Base-by-base conservation (phyloP, 2,888 invertebrate genomes). In the Rhimphoctona megacephalus region DNA sequence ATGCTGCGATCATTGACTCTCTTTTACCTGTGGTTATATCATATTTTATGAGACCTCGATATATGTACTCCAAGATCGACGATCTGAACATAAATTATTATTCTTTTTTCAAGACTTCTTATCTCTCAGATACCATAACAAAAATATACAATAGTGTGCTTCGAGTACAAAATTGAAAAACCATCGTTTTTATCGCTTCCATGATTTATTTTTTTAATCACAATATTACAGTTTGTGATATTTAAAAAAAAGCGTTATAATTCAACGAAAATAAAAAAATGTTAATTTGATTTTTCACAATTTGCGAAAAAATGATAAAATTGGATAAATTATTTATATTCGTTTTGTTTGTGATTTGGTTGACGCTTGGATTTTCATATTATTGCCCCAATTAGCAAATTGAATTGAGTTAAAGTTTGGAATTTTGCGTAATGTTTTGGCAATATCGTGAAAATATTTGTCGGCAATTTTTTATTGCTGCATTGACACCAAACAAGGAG, bases 1-100 rank as follows among this genome's bases (percentile, higher is more conserved):
- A 25, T 22, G 25, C 57, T 25, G 11, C 57, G 67, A 69, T 69
- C 67, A 69, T 69, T 22, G 67, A 22, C 73, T 52, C 54, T 70
- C 80, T 49, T 69, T 69, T 80, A 70, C 64, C 39, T 57, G 67
- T 69, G 49, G 19, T 30, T 67, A 19, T 81, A 46, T 72, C 67
- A 72, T 72, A 80, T 70, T 64, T 61, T 79, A 64, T 80, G 64
- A 66, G 69, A 69, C 67, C 52, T 73, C 43, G 52, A 67, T 80
- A 22, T 70, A 66, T 49, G 64, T 73, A 54, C 49, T 52, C n/a
- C 30, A 33, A 72, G 69, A 79, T 74, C 57, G 36, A 80, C 54
- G 22, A 80, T 80, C 64, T 64, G 43, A 43, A 72, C 49, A 33
- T n/a, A 30, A 30, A 78, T 69, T 49, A 19, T 76, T 46, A n/a